phyloP scores from a whole-genome alignment of 2,888 invertebrate genomes.

The Elysia crispata region DNA sequence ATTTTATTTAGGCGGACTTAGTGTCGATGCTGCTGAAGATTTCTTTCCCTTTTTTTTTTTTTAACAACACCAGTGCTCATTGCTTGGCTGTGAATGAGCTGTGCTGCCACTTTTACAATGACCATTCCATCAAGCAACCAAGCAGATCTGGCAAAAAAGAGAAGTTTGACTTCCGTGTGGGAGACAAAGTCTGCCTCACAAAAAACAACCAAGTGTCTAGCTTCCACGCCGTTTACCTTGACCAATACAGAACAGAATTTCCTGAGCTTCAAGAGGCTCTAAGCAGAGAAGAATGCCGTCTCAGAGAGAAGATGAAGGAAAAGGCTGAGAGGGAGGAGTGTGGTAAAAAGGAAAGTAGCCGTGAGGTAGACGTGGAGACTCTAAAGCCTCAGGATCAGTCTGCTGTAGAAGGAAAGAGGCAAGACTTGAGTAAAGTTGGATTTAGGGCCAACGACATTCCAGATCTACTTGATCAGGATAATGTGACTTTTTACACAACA shows the following conservation, averaged over 20 bases:
- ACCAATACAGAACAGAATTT: conserved; percentile 6
- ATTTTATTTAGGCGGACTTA: too few species aligned
- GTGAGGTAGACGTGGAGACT: background rate
- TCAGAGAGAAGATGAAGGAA: background rate
- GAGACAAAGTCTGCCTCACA: conserved; percentile 71
- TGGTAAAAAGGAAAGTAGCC: background rate
- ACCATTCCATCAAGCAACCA: conserved; percentile 53
- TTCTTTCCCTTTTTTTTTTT: conserved; percentile 2
- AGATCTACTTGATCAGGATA: conserved; percentile 13
- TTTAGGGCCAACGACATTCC: background rate
- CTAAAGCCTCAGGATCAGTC: background rate
- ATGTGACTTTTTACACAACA: conserved; percentile 10
- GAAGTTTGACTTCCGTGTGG: conserved; percentile 57
- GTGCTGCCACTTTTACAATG: conserved; percentile 67
- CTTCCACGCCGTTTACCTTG: conserved; percentile 5
- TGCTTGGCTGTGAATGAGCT: conserved; percentile 70
- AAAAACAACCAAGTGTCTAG: conserved; percentile 64
- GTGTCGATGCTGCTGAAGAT: background rate
- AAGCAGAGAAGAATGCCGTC: background rate
- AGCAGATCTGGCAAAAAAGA: conserved; percentile 49
- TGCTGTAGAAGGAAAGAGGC: background rate
- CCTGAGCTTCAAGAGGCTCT: conserved; percentile 34
- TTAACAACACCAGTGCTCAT: conserved; percentile 58
- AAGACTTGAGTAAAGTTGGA: background rate
- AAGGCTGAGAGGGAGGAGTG: background rate